A percentile compares a stretch with the other conserved stretches of the same genome.
Conservation (phyloP, 2,113 vertebrate genomes). For the Nerophis lumbriciformis region DNA sequence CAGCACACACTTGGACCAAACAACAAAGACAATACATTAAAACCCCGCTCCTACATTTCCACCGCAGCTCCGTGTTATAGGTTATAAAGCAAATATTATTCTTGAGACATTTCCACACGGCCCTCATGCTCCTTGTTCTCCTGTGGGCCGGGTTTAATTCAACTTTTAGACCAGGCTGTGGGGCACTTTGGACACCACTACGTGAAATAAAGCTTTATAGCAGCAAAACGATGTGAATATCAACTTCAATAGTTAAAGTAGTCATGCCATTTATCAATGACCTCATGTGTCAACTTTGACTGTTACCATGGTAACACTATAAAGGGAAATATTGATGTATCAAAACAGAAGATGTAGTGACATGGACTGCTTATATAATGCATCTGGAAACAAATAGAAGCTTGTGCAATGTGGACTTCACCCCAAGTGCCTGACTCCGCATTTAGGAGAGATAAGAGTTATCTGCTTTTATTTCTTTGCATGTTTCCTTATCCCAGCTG, state of each 20-base stretch:
- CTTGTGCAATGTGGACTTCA: constrained; percentile 31
- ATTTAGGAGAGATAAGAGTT: constrained; percentile 22
- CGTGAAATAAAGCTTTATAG: background rate
- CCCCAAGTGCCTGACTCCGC: constrained; percentile 23
- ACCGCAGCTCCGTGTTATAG: too few species aligned
- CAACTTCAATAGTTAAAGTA: background rate
- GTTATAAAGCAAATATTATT: too few species aligned
- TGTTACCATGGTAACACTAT: background rate
- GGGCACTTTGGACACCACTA: too few species aligned
- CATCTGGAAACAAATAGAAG: background rate
- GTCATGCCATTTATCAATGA: constrained; percentile 4
- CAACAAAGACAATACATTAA: too few species aligned
- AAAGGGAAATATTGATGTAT: too few species aligned
- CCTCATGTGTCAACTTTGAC: background rate
- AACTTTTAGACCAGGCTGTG: too few species aligned
- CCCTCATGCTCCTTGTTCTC: too few species aligned
- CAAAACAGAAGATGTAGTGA: background rate
- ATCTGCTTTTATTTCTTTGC: constrained; percentile 9
- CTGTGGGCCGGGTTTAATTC: too few species aligned
- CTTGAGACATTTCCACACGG: too few species aligned
- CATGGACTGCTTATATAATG: background rate
- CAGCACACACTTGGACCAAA: too few species aligned
- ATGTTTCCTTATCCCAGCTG: background rate
- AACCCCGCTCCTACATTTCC: too few species aligned
- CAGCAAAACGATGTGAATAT: background rate